phyloP scores from a whole-genome alignment of 2,888 invertebrate genomes.

The Corythucha ciliata region DNA sequence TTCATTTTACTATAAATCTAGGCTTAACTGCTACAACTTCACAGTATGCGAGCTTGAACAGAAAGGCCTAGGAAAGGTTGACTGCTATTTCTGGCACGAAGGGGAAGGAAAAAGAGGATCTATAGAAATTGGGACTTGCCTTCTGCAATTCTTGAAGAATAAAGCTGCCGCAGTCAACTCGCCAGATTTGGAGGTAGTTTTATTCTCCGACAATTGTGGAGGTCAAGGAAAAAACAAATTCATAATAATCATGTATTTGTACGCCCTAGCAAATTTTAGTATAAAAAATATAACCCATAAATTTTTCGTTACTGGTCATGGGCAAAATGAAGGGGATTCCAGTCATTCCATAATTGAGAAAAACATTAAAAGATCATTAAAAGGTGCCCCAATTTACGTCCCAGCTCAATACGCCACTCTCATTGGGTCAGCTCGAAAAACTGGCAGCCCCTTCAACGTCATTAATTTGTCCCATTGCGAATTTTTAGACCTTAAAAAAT shows the following conservation, averaged over 20 bases:
- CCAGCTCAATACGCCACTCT: constrained; percentile 4
- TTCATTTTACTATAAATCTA: constrained; percentile 1
- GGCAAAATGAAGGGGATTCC: constrained; percentile 3
- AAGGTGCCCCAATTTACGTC: background rate
- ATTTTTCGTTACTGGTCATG: background rate
- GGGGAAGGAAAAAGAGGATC: constrained; percentile 24
- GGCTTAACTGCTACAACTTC: too few relatives aligned
- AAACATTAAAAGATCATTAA: constrained; percentile 1
- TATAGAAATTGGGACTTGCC: constrained; percentile 21
- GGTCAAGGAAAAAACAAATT: background rate
- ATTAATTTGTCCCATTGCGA: background rate
- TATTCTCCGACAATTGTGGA: constrained; percentile 7
- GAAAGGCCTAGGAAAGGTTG: background rate
- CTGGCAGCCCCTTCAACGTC: background rate
- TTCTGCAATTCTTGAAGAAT: constrained; percentile 18
- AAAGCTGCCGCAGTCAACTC: constrained; percentile 2
- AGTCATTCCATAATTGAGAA: constrained; percentile 2
- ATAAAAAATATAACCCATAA: constrained; percentile 5
- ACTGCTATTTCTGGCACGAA: constrained; percentile 35
- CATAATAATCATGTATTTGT: background rate
- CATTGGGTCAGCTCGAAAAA: constrained; percentile 4
- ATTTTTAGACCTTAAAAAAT: background rate
- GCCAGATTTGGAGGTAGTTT: constrained; percentile 4
- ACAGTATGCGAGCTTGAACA: background rate
- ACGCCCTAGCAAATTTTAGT: background rate